phyloP scores from a whole-genome alignment of 1,140 invertebrate genomes.

The Heliconius eleuchia region DNA sequence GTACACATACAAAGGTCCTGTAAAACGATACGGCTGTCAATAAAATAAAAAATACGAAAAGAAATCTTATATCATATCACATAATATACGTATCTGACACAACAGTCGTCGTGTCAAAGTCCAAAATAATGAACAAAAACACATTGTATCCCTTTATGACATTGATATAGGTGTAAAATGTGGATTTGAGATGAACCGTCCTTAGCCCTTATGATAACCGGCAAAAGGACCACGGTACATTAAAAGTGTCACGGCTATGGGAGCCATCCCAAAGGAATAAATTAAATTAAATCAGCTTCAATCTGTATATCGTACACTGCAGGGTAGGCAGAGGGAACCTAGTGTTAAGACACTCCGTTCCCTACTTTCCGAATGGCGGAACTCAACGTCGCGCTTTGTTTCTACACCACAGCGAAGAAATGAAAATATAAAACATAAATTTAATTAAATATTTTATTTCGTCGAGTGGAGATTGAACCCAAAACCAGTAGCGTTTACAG shows the following conservation, averaged over 20 bases:
- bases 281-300: too few relatives aligned
- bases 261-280: constrained; percentile 42
- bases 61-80: not conserved
- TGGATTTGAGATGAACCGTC: not conserved
- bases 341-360: too few relatives aligned
- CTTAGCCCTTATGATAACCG: constrained; percentile 2
- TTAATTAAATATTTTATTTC: too few relatives aligned
- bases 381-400: too few relatives aligned
- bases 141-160: constrained; percentile 33
- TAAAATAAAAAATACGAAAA: not conserved
- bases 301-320: too few relatives aligned
- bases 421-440: too few relatives aligned
- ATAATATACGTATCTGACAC: constrained; percentile 13
- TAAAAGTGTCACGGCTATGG: not conserved
- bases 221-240: not conserved
- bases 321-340: too few relatives aligned
- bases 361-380: too few relatives aligned
- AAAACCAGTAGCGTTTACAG: too few relatives aligned
- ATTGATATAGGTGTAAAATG: constrained; percentile 43
- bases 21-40: constrained; percentile 11
- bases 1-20: not conserved
- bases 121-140: constrained; percentile 27
- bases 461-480: too few relatives aligned
- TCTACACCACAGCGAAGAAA: too few relatives aligned
- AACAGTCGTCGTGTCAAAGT: constrained; percentile 24